Conservation (phyloP, 2,888 invertebrate species). For the Brachyptera risi region DNA sequence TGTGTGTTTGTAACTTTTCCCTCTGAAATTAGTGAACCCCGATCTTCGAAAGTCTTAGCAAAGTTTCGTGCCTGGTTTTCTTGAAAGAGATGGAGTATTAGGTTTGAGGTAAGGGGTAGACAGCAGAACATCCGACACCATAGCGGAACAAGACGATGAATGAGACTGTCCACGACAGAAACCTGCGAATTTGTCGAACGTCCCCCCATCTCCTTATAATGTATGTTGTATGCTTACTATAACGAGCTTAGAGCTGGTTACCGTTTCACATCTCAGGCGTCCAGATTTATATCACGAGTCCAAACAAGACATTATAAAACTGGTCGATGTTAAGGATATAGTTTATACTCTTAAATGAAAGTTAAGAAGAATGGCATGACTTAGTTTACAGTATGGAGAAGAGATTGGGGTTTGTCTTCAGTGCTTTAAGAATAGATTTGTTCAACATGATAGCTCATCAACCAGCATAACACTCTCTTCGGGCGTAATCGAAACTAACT, state of each 20-base stretch:
- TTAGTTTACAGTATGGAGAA: neutral
- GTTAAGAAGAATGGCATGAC: slow-evolving; percentile 1
- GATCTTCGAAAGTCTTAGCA: slow-evolving; percentile 23
- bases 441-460: no score
- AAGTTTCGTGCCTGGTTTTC: slow-evolving; percentile 22
- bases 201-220: slow-evolving; percentile 23
- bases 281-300: slow-evolving; percentile 24
- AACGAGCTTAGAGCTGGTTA: slow-evolving; percentile 2
- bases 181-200: slow-evolving; percentile 37
- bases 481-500: no score
- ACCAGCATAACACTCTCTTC: no score
- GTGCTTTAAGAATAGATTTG: no score
- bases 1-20: slow-evolving; percentile 27
- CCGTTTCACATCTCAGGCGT: slow-evolving; percentile 9
- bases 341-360: no score
- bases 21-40: slow-evolving; percentile 28
- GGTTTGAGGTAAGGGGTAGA: slow-evolving; percentile 27
- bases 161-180: slow-evolving; percentile 35
- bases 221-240: slow-evolving; percentile 20
- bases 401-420: slow-evolving; percentile 1
- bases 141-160: slow-evolving; percentile 29
- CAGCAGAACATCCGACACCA: slow-evolving; percentile 31
- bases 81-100: slow-evolving; percentile 22
- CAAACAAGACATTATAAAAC: slow-evolving; percentile 27
- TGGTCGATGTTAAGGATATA: slow-evolving; percentile 20